These are phyloP conservation scores for Eupithecia centaureata DNA, from an alignment of 2,888 invertebrate species.

Conservation along the genomic window DNA sequence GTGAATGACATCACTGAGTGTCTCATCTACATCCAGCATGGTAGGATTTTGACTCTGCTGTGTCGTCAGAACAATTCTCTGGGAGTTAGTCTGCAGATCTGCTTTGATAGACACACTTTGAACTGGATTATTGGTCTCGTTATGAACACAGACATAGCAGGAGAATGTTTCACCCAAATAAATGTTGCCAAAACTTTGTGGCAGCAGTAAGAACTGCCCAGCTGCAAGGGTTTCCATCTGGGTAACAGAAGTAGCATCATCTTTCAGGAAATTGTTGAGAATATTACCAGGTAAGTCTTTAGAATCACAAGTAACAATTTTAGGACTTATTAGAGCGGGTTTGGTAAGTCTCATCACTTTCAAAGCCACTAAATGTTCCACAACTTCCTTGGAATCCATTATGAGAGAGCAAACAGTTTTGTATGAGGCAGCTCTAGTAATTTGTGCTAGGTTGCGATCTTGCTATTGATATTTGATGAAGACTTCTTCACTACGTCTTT, in stretches of 20 bases:
- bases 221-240: conserved; percentile 92
- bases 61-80: conserved; percentile 92
- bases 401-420: conserved; percentile 1
- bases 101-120: conserved; percentile 94
- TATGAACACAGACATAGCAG: conserved; percentile 98
- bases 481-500: no score
- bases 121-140: conserved; percentile 94
- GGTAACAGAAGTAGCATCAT: conserved; percentile 92
- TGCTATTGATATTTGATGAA: no score
- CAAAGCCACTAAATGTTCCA: conserved; percentile 85
- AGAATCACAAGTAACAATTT: conserved; percentile 92
- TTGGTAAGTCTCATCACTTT: conserved; percentile 97
- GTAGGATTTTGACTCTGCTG: conserved; percentile 86
- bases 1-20: conserved; percentile 97
- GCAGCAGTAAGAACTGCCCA: conserved; percentile 95
- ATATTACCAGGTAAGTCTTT: conserved; percentile 93
- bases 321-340: conserved; percentile 93
- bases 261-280: conserved; percentile 90
- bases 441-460: no score
- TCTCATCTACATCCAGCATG: conserved; percentile 89
- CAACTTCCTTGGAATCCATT: conserved; percentile 85
- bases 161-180: conserved; percentile 99
- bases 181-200: conserved; percentile 99
- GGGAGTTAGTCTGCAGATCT: conserved; percentile 96
- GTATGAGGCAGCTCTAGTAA: neutral